phyloP scores from a whole-genome alignment of 2,797 vertebrate species.

The Melanotaenia pygmaea region DNA sequence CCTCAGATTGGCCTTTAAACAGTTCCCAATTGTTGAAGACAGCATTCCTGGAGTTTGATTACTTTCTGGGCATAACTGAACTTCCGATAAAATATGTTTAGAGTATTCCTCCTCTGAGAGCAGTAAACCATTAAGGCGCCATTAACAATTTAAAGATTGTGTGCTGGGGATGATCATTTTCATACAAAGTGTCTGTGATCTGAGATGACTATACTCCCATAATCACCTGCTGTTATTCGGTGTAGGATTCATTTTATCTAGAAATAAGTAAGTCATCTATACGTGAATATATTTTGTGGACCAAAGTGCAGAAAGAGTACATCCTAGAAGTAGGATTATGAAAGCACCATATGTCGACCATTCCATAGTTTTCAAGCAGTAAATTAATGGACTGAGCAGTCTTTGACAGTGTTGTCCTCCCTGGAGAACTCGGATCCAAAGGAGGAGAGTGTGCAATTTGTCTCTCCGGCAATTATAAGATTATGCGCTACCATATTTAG shows the following conservation, averaged over 20 bases:
- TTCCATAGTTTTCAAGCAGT: too few species aligned
- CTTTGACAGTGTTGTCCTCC: too few species aligned
- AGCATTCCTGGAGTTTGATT: not conserved
- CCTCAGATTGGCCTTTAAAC: not conserved
- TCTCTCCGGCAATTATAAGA: too few species aligned
- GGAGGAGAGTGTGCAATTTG: too few species aligned
- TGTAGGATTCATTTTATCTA: not conserved
- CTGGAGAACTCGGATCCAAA: too few species aligned
- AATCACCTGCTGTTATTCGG: fast-evolving
- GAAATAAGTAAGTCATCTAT: not conserved
- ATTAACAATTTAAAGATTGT: not conserved
- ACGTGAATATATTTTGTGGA: not conserved
- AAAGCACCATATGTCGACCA: not conserved
- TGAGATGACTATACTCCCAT: not conserved
- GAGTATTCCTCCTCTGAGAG: not conserved
- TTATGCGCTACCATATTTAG: too few species aligned
- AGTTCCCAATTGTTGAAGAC: not conserved
- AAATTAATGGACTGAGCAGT: too few species aligned
- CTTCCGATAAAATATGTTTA: not conserved
- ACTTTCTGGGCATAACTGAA: not conserved
- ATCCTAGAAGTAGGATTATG: not conserved
- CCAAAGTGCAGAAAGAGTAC: not conserved
- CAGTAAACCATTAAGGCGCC: not conserved
- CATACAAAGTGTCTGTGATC: not conserved
- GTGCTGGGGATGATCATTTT: not conserved